Evolutionary conservation across 1,140 invertebrate genomes (phyloP), one percentile per base, ranked within the genome.

Genomic region (Probaryconus sp.): DNA sequence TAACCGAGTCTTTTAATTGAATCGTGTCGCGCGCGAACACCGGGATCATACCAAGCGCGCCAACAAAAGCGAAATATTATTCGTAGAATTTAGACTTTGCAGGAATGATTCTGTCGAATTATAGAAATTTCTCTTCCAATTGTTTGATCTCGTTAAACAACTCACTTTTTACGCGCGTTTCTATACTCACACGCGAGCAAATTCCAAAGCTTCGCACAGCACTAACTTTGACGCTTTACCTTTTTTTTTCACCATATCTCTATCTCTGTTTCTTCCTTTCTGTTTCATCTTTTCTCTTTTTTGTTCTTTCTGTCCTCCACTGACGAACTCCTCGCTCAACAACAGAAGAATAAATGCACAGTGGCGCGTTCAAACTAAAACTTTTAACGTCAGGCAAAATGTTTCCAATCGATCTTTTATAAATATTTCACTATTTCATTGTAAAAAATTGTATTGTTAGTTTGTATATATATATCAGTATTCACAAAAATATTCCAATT

Each of bases 71-170:
- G 47, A 53, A 69, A 69, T 69, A 53, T 60, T 55, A 53, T 51
- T 51, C 60, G 37, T 4, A 17, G 28, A 17, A 21, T 37, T 26
- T 17, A 18, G 31, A n/a, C 35, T 30, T 28, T 17, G 30, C 20
- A 18, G n/a, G 38, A 47, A 53, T 47, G 61, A 65, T 65, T 45
- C 35, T 28, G 9, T 17, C 37, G 45, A 30, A 45, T 51, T 45
- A 53, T 45, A 61, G 65, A 69, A 40, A 60, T 60, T 51, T 69
- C 65, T 69, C 55, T 30, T 47, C 47, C 55, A 43, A 69, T 69
- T 69, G 65, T 69, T 60, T 69, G 65, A 69, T 69, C 65, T 69
- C 65, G 65, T 60, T 69, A 60, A 60, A 69, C 65, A 53, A 69
- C 53, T 51, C 43, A 50, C 51, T 55, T 53, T 65, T 65, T 55